Evolutionary conservation across 2,888 invertebrate genomes (phyloP), one percentile per base, ranked within the genome.

Genomic region (Boloria euphrosyne): DNA sequence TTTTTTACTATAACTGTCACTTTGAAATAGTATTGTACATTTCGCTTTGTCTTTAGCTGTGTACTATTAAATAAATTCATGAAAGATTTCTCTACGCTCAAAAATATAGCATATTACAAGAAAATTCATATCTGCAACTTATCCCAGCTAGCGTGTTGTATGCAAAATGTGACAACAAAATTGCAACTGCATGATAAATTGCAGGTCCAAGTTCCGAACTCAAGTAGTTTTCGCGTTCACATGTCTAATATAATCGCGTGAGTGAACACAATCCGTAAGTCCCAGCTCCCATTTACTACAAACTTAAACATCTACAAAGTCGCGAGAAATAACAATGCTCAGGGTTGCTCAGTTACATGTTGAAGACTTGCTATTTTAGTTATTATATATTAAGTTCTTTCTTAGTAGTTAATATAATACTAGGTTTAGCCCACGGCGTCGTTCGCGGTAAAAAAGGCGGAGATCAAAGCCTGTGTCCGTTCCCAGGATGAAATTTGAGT

Each of bases 201-300:
- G 59, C 31, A 22, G 31, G 49, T 59, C 31, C 31, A 59, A 59
- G 59, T 59, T 59, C 49, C 47, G 17, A 47, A 50, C 17, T 59
- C 17, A 13, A 47, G 47, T 59, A 59, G 47, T 59, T 49, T 31
- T 49, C 27, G 13, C 47, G 17, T 49, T 59, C 49, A 47, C 31
- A 59, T 59, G 17, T 59, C 17, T 59, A 49, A 49, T 38, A 59
- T 38, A 59, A 49, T 17, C 59, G 49, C 16, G 59, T 38, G 59
- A 59, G 59, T 50, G 49, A 49, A 50, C 49, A 16, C 59, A 31
- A 49, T 49, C 17, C 49, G 31, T 49, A 38, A 50, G 14, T 59
- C 38, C 14, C 31, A 7, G 16, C 49, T 59, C 49, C 16, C 38
- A 46, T 59, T 59, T 49, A 59, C 47, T 50, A 59, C 31, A 59